Evolutionary conservation across 1,140 invertebrate species (phyloP), one percentile per base, ranked within the genome.

Genomic region (Calephelis nemesis): DNA sequence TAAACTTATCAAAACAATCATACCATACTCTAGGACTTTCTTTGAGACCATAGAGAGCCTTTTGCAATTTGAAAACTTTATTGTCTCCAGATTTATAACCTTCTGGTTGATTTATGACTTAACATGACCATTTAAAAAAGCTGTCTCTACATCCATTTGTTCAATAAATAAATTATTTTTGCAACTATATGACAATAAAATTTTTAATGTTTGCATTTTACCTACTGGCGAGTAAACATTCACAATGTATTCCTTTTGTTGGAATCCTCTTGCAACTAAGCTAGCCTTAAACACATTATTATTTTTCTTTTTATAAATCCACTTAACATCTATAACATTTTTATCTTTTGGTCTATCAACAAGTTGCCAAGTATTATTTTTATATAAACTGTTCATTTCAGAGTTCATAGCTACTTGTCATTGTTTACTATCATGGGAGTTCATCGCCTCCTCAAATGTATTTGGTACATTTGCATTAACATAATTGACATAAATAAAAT

Each of bases 21-120:
- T 87, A 79, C 83, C 81, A 78, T 47, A 67, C 69, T 63, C 74
- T 65, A 62, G 69, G 72, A 19, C 74, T 76, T 72, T 76, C 72
- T 67, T 69, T 77, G 8, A 77, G 81, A 62, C 73, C 75, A 75
- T 80, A 77, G 47, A 84, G 63, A 63, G 77, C 66, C 71, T 83
- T 77, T 69, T 76, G 54, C 68, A 78, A 74, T 74, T 70, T 73
- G 60, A 65, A 78, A 67, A 76, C 77, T 70, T 70, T 77, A 73
- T 78, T 68, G 49, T 67, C 65, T 47, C 63, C 69, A 64, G 54
- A 64, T 65, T 76, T 71, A 75, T 74, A 87, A 72, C 81, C 85
- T 65, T 82, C 30, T 49, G 91, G 86, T 73, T 88, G 79, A 30
- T 87, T 72, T 81, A 92, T 64, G 91, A 87, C 8, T 82, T 75